These are phyloP conservation scores for Crotophaga sulcirostris DNA, from an alignment of 2,113 vertebrate genomes.

Conservation along the genomic window DNA sequence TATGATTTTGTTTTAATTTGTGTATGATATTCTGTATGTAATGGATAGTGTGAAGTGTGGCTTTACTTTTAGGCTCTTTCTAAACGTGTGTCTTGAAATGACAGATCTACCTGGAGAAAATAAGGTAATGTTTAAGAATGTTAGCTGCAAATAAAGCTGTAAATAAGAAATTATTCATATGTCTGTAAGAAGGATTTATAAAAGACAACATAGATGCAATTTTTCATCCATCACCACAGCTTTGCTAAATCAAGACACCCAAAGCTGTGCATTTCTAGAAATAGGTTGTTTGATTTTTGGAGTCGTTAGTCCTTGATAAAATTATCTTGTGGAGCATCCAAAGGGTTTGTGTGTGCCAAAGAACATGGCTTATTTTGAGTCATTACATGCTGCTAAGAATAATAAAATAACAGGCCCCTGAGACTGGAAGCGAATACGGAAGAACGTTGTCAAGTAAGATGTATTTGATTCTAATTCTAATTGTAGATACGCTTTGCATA, in stretches of 20 bases:
- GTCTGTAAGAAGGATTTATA: background rate
- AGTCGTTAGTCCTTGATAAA: background rate
- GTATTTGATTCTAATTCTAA: background rate
- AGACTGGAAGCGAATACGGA: background rate
- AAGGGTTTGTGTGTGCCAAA: background rate
- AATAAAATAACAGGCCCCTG: background rate
- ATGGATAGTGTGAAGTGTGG: background rate
- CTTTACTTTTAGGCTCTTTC: background rate
- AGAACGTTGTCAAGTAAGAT: background rate
- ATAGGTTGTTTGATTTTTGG: background rate
- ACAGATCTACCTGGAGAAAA: background rate
- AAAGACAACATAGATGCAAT: background rate
- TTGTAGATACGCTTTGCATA: background rate
- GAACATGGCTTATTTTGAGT: background rate
- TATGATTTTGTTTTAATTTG: background rate
- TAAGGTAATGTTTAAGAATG: background rate
- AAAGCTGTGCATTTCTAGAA: background rate
- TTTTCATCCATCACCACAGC: background rate
- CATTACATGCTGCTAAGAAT: background rate
- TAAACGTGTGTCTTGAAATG: fast-evolving
- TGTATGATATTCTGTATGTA: background rate
- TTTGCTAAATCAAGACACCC: background rate
- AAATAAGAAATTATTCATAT: background rate
- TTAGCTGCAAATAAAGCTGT: background rate
- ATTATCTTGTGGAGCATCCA: background rate